phyloP scores from a whole-genome alignment of 2,797 vertebrate species.

The Tadarida brasiliensis region DNA sequence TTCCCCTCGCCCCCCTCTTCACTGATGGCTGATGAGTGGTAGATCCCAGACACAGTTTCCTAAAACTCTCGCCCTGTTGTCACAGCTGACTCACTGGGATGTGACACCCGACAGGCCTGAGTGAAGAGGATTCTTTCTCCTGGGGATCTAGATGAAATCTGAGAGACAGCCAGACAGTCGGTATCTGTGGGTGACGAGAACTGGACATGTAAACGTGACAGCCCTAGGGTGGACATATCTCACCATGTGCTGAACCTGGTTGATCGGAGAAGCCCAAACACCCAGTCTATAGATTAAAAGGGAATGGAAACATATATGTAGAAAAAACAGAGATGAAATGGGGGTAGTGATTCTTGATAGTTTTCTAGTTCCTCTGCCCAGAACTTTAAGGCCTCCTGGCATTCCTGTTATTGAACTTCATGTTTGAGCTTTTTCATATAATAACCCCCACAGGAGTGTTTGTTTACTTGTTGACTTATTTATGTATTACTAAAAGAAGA shows the following conservation, averaged over 20 bases:
- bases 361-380: neutral
- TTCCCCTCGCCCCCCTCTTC: rapidly evolving
- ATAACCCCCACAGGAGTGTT: neutral
- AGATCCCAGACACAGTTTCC: neutral
- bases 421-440: neutral
- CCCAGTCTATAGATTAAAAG: neutral
- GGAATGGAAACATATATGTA: neutral
- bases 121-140: neutral
- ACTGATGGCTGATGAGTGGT: neutral
- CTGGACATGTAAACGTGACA: neutral
- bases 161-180: neutral
- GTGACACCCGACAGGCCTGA: neutral
- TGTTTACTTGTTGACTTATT: neutral
- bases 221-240: too few species aligned
- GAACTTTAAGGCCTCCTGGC: neutral
- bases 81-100: neutral
- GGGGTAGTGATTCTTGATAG: neutral
- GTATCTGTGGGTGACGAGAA: neutral
- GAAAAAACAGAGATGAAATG: neutral
- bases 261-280: neutral
- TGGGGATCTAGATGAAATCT: neutral
- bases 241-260: neutral
- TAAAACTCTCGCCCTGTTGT: neutral
- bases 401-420: neutral
- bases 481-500: neutral